These are phyloP conservation scores for Nycticorax nycticorax DNA, from an alignment of 2,113 vertebrate species.

Conservation along the genomic window DNA sequence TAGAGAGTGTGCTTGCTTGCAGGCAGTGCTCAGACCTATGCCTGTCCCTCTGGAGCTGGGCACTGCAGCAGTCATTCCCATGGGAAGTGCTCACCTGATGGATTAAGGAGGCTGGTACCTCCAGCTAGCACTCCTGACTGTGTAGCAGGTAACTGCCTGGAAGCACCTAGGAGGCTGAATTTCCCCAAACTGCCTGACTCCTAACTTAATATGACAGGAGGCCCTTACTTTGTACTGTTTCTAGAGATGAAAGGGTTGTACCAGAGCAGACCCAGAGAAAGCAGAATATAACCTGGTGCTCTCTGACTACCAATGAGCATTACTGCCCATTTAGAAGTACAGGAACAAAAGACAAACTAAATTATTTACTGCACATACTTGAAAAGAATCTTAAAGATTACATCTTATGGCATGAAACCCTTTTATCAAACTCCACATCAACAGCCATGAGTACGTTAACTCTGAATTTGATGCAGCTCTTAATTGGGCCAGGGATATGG, in stretches of 20 bases:
- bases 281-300: neutral
- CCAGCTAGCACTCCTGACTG: neutral
- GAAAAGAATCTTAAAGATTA: conserved; percentile 2
- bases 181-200: neutral
- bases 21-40: neutral
- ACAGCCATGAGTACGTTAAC: neutral
- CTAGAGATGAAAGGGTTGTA: neutral
- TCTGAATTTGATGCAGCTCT: neutral
- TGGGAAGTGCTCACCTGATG: rapidly evolving
- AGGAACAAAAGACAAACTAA: neutral
- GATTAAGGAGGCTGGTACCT: neutral
- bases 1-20: neutral
- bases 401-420: neutral
- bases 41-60: neutral
- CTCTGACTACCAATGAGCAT: neutral
- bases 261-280: neutral
- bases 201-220: neutral
- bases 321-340: neutral
- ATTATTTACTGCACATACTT: neutral
- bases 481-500: neutral
- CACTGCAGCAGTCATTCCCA: neutral
- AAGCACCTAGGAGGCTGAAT: neutral
- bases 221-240: neutral
- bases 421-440: neutral
- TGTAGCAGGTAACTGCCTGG: neutral